These are phyloP conservation scores for Phenganax marumi DNA, from an alignment of 92 coral and sea anemone genomes.

Conservation along the genomic window DNA sequence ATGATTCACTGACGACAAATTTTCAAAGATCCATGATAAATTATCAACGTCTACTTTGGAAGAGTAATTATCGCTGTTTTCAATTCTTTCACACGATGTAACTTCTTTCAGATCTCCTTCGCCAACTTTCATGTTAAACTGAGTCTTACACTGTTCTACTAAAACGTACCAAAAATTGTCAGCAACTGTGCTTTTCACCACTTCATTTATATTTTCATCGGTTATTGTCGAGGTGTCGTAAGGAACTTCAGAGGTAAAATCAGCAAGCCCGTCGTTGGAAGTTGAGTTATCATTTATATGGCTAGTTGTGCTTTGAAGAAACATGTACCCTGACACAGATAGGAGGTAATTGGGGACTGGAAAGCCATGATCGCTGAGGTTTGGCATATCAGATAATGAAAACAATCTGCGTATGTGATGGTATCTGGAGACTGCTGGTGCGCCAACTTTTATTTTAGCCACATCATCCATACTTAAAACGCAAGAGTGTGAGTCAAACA, in stretches of 20 bases:
- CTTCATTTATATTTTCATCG: slow-evolving; percentile 1
- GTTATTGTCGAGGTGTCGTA: slow-evolving; percentile 4
- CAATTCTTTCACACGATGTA: neutral
- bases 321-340: slow-evolving; percentile 55
- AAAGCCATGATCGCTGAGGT: slow-evolving; percentile 40
- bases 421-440: slow-evolving; percentile 41
- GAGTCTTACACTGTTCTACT: slow-evolving; percentile 20
- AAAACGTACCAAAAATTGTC: slow-evolving; percentile 9
- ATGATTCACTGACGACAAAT: slow-evolving; percentile 7
- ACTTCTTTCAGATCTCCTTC: slow-evolving; percentile 24
- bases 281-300: no score
- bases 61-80: slow-evolving; percentile 4
- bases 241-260: neutral
- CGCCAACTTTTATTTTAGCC: slow-evolving; percentile 45
- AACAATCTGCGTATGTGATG: slow-evolving; percentile 39
- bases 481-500: slow-evolving; percentile 16
- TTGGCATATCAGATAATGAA: slow-evolving; percentile 38
- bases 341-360: slow-evolving; percentile 45
- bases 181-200: slow-evolving; percentile 5
- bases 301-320: slow-evolving; percentile 21
- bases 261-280: neutral
- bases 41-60: slow-evolving; percentile 10
- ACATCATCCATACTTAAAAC: slow-evolving; percentile 34
- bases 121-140: neutral
- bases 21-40: neutral